Evolutionary conservation across 2,113 vertebrate species (phyloP), one percentile per base, ranked within the genome.

Genomic region (Notarius quadriscutis): DNA sequence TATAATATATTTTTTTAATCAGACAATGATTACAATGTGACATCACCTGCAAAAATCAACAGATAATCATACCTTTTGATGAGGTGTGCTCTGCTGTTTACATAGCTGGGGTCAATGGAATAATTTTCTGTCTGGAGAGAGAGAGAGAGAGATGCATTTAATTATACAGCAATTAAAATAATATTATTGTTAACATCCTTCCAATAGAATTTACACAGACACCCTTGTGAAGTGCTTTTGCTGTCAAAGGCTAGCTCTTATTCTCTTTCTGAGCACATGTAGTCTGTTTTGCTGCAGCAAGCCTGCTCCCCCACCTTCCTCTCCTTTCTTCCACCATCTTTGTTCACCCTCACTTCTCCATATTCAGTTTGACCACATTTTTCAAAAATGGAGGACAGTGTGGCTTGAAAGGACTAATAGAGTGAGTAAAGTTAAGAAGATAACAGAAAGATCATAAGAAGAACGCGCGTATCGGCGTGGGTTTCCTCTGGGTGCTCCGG

Each of bases 21-120:
- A 51, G 72, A 6, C 41, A 51, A 6, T 25, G 12, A 77, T 25
- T 50, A 74, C 41, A 10, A 22, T 48, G 7, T 14, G 48, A 77
- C 41, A 51, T 2, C 18, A 48, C 41, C 18, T 74, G 34, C 7
- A 74, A 74, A 69, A 48, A 41, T 48, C 15, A 20, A 75, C 2
- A 1, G 11, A n/a, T 51, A 91, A 94, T 96, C 96, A 51, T 99
- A 99, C 98, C 98, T 99, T 96, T 99, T 99, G 95, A 99, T 99
- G 95, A 99, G 97, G 95, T 99, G 98, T 91, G 98, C 97, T 96
- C 98, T 96, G 96, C 97, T 99, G 94, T 99, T 99, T 95, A 98
- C 97, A 79, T 99, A 99, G 96, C 97, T 99, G 96, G 97, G 97
- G 94, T 99, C 98, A 88, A 98, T 98, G 93, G 98, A 97, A 94